A percentile compares a stretch with the other conserved stretches of the same genome.
phyloP scores from a whole-genome alignment of 1,140 invertebrate genomes.

The Drosophila pseudoobscura region DNA sequence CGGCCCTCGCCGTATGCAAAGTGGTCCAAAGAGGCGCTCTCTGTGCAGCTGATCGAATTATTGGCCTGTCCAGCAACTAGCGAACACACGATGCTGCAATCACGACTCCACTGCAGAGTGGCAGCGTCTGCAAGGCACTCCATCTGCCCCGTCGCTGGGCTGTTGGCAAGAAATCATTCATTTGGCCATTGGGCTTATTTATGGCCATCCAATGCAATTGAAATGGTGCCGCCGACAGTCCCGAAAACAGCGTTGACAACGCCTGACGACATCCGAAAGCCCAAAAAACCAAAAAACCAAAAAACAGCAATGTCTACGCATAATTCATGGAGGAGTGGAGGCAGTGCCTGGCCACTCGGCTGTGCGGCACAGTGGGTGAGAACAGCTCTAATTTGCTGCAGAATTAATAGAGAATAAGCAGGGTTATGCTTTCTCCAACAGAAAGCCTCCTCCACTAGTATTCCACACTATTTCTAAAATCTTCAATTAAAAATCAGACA shows the following conservation, averaged over 20 bases:
- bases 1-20: conserved; percentile 47
- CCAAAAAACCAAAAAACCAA: conserved; percentile 1
- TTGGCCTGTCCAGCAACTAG: conserved; percentile 43
- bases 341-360: conserved; percentile 5
- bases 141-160: not conserved
- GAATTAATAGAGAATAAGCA: not conserved
- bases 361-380: conserved; percentile 46
- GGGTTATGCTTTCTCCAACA: no score
- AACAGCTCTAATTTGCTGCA: not conserved
- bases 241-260: conserved; percentile 54
- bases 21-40: conserved; percentile 20
- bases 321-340: conserved; percentile 52
- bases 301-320: conserved; percentile 54
- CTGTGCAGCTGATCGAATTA: conserved; percentile 57
- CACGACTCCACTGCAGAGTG: no score
- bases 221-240: conserved; percentile 52
- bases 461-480: no score
- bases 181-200: conserved; percentile 45
- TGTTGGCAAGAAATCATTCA: conserved; percentile 27
- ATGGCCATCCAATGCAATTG: conserved; percentile 72
- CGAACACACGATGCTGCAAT: conserved; percentile 38
- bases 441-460: no score
- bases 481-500: no score
- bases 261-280: conserved; percentile 26
- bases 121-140: conserved; percentile 9